Evolutionary conservation across 2,113 vertebrate species (phyloP).

Genomic region (Brachyhypopomus occidentalis): DNA sequence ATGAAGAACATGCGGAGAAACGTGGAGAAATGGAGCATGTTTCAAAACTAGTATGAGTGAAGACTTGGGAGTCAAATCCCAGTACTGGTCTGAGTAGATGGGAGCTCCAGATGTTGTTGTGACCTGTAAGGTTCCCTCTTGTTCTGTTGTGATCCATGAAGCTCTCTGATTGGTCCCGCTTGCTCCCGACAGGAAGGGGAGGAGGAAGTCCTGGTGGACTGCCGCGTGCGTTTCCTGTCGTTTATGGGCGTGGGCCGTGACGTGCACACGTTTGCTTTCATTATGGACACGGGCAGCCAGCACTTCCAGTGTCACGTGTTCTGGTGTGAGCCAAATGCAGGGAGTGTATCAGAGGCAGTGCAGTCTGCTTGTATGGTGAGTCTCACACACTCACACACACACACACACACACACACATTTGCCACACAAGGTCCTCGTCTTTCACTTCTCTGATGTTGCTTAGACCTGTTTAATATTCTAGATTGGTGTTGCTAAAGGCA

Average conservation of each 20-base stretch:
- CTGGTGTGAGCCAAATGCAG: slow-evolving; percentile 97
- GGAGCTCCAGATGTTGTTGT: too few relatives aligned
- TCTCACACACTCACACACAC: neutral
- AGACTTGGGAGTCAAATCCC: too few relatives aligned
- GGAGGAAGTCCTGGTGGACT: slow-evolving; percentile 92
- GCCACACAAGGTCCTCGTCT: too few relatives aligned
- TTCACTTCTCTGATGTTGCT: too few relatives aligned
- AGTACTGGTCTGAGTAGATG: neutral
- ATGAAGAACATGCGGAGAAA: neutral
- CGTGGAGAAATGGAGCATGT: neutral
- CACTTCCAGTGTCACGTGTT: slow-evolving; percentile 95
- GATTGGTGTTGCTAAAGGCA: too few relatives aligned
- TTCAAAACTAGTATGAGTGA: too few relatives aligned
- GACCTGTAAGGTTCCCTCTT: too few relatives aligned
- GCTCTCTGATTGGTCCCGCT: neutral
- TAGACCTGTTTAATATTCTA: too few relatives aligned
- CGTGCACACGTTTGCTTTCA: slow-evolving; percentile 92
- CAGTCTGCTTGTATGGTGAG: slow-evolving; percentile 98
- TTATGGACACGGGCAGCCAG: slow-evolving; percentile 96
- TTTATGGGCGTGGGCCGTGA: slow-evolving; percentile 98
- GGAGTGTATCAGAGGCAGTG: slow-evolving; percentile 91
- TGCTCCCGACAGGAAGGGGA: slow-evolving; percentile 77
- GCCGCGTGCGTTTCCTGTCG: slow-evolving; percentile 94
- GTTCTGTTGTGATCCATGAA: neutral
- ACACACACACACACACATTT: neutral